phyloP scores from a whole-genome alignment of 2,113 vertebrate species.

The Ammospiza nelsoni region DNA sequence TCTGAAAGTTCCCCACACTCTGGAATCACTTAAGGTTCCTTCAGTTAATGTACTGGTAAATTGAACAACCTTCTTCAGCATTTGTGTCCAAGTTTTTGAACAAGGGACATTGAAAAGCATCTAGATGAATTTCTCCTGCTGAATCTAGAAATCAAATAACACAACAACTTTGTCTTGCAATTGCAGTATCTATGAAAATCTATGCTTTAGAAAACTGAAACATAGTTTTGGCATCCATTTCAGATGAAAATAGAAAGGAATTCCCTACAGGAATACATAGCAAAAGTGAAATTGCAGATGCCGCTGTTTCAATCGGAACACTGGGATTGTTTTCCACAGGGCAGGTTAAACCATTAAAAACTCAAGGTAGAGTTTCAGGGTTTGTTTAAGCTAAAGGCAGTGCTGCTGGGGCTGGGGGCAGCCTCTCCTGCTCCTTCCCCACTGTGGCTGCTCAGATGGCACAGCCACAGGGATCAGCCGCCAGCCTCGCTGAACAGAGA shows the following conservation, averaged over 20 bases:
- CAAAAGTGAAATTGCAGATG: background rate
- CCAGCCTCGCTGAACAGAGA: background rate
- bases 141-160: background rate
- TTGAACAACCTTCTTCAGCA: background rate
- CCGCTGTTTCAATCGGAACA: background rate
- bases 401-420: background rate
- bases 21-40: background rate
- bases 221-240: background rate
- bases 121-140: background rate
- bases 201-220: background rate
- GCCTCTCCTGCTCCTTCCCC: accelerated
- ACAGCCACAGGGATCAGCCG: accelerated
- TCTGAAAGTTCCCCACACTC: background rate
- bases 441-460: background rate
- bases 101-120: background rate
- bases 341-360: background rate
- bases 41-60: background rate
- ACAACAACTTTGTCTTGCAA: background rate
- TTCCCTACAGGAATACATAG: background rate
- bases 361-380: background rate
- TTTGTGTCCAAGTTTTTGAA: background rate
- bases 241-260: background rate
- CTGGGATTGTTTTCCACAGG: background rate
- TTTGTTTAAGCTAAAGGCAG: background rate
- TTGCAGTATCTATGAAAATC: background rate